Conservation (phyloP, 2,888 invertebrate genomes). For the Ochropleura plecta region DNA sequence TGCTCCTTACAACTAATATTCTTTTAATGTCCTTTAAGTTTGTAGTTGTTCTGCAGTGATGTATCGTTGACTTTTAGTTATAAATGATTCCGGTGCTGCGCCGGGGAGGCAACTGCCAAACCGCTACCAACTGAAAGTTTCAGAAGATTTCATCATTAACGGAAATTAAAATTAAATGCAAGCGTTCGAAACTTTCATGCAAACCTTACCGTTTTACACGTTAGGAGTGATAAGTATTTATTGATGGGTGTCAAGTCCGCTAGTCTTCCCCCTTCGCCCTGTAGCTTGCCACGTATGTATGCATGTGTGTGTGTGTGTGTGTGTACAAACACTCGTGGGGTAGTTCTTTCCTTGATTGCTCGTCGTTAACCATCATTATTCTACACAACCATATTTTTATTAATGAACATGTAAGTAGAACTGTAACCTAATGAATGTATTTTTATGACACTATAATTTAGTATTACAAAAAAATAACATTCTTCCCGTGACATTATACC, state of each 20-base stretch:
- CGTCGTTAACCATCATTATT: not conserved
- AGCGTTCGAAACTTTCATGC: not conserved
- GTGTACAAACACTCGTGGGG: not conserved
- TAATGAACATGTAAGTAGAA: not conserved
- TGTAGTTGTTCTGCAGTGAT: slow-evolving; percentile 1
- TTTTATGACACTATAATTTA: not conserved
- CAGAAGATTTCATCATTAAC: slow-evolving; percentile 10
- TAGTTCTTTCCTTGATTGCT: not conserved
- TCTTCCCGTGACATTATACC: not conserved
- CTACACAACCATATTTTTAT: not conserved
- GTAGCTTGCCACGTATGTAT: too few species aligned
- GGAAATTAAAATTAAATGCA: not conserved
- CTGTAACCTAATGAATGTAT: too few species aligned
- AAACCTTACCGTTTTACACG: not conserved
- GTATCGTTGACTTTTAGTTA: slow-evolving; percentile 8
- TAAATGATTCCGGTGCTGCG: not conserved
- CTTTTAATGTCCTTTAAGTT: slow-evolving; percentile 45
- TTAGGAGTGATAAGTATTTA: not conserved
- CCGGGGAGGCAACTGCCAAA: not conserved
- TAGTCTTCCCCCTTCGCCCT: too few species aligned
- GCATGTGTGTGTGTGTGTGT: too few species aligned
- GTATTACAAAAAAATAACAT: not conserved
- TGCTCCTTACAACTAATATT: slow-evolving; percentile 49
- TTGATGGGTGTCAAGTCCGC: not conserved
- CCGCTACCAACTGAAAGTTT: not conserved